Base-by-base conservation (phyloP, 2,113 vertebrate genomes). In the Lethenteron camtschaticum region DNA sequence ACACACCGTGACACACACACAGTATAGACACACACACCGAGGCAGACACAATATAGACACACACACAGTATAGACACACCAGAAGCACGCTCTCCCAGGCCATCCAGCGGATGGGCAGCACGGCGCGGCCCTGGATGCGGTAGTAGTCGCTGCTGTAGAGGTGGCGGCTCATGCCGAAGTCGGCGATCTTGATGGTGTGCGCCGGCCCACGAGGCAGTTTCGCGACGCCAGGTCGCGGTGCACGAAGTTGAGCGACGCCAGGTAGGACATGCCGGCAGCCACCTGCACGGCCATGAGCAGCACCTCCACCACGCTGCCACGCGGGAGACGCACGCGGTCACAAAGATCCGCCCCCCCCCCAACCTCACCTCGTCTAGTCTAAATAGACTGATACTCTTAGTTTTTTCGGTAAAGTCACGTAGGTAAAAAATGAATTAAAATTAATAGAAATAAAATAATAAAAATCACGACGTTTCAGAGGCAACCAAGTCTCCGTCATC, bases 71-170 rank as follows among this genome's bases (percentile, higher is more conserved):
- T 66, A 1, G 60, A 20, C 80, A 66, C 77, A 95, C 94, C 83
- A 96, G 78, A 10, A 99, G 79, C 73, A 96, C 90, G 79, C 94
- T 96, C 77, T 96, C 94, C 94, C 92, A 99, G 8, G 94, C 92
- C 94, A 96, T 99, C 94, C 94, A 99, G 74, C 92, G 89, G 71
- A 99, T 99, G 7, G 94, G 94, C n/a, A 96, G 87, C 66, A 99
- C 89, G 0, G 94, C 94, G 4, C 94, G 80, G 20, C 94, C 94
- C 79, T 96, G 90, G 79, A 99, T 96, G 63, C 90, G 81, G 79
- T 90, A 99, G 78, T 99, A 99, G 75, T 96, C 92, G 6, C 90
- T 90, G 0, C 89, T 90, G 76, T 99, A 99, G 72, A 99, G 84
- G 73, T 99, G 96, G 11, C 92, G 81, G 78, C 94, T 99, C 94